phyloP scores from a whole-genome alignment of 1,140 invertebrate genomes.

The Rhyacophila brunnea region DNA sequence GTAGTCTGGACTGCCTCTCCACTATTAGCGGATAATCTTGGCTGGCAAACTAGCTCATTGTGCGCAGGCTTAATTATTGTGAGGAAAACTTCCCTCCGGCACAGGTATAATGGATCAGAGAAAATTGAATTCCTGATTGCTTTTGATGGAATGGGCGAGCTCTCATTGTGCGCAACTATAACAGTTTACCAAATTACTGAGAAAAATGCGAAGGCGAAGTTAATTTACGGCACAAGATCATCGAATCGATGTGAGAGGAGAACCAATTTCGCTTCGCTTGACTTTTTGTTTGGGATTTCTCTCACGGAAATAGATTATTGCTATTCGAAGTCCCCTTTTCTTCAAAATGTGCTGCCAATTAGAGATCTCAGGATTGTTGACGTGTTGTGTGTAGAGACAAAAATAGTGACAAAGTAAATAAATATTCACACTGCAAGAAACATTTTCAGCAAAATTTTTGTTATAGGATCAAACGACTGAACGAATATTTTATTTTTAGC shows the following conservation, averaged over 20 bases:
- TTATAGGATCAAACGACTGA: too few relatives aligned
- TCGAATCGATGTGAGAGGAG: background rate
- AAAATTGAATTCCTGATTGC: constrained; percentile 35
- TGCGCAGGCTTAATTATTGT: constrained; percentile 24
- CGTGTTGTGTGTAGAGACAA: too few relatives aligned
- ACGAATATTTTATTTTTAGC: too few relatives aligned
- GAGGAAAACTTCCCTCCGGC: constrained; percentile 8
- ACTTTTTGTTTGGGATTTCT: too few relatives aligned
- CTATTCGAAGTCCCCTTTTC: too few relatives aligned
- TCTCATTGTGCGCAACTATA: constrained; percentile 14
- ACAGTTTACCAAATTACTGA: constrained; percentile 14
- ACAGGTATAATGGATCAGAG: constrained; percentile 19
- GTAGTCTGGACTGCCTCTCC: constrained; percentile 4
- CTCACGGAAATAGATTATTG: too few relatives aligned
- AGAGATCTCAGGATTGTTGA: too few relatives aligned
- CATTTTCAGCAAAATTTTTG: too few relatives aligned
- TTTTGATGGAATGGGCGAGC: constrained; percentile 25
- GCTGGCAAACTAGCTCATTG: constrained; percentile 30
- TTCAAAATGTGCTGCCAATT: too few relatives aligned
- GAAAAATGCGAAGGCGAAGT: constrained; percentile 10
- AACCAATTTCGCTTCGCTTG: background rate
- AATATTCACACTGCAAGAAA: too few relatives aligned
- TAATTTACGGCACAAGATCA: constrained; percentile 12
- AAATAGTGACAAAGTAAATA: too few relatives aligned
- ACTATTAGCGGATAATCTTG: constrained; percentile 29